Evolutionary conservation across 2,113 vertebrate genomes (phyloP).

Genomic region (Erpornis zantholeuca): DNA sequence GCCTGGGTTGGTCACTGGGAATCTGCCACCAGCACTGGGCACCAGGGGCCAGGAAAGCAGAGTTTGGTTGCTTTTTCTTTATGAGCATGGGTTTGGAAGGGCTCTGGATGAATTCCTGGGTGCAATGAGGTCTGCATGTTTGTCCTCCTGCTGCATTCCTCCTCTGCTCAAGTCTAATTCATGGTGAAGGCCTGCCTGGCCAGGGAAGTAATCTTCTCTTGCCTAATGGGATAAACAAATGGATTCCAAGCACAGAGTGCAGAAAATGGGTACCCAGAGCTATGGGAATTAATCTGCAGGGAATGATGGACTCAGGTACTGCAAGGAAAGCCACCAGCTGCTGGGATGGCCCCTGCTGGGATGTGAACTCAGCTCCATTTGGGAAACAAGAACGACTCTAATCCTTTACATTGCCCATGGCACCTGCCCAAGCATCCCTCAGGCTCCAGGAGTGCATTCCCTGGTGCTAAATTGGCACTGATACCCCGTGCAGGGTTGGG

Average conservation of each 20-base stretch:
- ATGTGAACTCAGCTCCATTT: neutral
- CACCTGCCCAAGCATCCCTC: neutral
- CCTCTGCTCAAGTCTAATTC: neutral
- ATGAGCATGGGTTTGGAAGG: neutral
- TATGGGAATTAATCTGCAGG: neutral
- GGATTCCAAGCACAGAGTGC: neutral
- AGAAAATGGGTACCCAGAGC: neutral
- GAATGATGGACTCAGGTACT: too few relatives aligned
- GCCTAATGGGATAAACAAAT: neutral
- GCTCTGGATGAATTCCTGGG: neutral
- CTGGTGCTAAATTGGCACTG: neutral
- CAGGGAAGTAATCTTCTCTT: neutral
- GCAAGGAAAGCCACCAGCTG: neutral
- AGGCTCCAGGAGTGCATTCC: neutral
- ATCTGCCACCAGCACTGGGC: neutral
- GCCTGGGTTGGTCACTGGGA: neutral
- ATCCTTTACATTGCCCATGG: neutral
- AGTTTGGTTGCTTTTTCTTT: neutral
- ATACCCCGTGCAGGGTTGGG: neutral
- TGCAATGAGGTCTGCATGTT: neutral
- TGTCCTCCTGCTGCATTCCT: neutral
- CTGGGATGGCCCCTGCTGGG: neutral
- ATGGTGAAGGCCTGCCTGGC: neutral
- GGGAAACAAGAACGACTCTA: neutral
- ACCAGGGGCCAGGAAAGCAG: neutral